Evolutionary conservation across 1,140 invertebrate genomes (phyloP), one percentile per base, ranked within the genome.

Genomic region (Drosophila pectinifera): DNA sequence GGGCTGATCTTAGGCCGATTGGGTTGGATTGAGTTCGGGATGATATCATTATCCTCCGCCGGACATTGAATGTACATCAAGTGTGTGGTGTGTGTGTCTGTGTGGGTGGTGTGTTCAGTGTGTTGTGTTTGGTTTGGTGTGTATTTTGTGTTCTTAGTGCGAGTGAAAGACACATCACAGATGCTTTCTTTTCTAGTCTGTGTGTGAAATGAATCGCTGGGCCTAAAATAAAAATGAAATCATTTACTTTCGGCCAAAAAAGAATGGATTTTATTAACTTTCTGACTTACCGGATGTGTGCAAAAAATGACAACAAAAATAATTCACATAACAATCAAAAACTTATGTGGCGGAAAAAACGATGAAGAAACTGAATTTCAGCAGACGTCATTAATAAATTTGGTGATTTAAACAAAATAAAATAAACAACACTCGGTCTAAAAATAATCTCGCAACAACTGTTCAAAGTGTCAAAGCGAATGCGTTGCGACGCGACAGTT

Each of bases 201-300:
- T 72, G 26, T 77, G 67, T 48, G 67, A 63, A 56, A 53, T 78
- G 79, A 68, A 46, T 58, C 48, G 62, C 64, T 67, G 84, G 79
- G 84, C 88, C 88, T 90, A 90, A 89, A 90, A 90, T 90, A 91
- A 90, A 90, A 90, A 91, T 90, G 80, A 91, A 91, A 88, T 90
- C 88, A 88, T 90, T 90, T 90, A 90, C 82, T 83, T 80, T 65
- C 49, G 68, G 42, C 62, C 53, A 70, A 70, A 77, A 73, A 62
- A 70, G 46, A 80, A 74, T 80, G 78, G 45, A 64, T 77, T 77
- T 72, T 69, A 81, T 78, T 78, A 80, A 74, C 73, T 88, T 53
- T 73, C 64, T 69, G 69, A 91, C 88, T 90, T 91, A 91, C 88
- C 88, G 73, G 77, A 88, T 80, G 69, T 65, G 64, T 39, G 85